Conservation (phyloP, 2,888 invertebrate genomes). For the Drosophila diplacantha region DNA sequence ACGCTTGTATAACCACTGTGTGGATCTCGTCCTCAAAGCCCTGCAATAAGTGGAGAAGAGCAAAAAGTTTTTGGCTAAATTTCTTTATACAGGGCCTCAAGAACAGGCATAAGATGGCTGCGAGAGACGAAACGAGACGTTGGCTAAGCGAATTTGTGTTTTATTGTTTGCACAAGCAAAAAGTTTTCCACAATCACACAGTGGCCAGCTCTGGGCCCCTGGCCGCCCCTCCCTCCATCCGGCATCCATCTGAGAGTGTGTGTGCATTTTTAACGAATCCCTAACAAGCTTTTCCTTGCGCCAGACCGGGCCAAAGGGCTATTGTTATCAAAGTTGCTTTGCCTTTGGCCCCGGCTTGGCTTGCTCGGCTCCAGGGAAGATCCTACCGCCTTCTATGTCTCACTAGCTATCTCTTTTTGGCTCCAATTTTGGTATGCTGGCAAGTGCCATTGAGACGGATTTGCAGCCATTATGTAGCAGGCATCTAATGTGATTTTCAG, state of each 20-base stretch:
- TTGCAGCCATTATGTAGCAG: slow-evolving; percentile 64
- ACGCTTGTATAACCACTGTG: slow-evolving; percentile 78
- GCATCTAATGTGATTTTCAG: slow-evolving; percentile 72
- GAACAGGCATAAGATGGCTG: slow-evolving; percentile 46
- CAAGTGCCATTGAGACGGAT: slow-evolving; percentile 71
- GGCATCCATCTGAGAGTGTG: slow-evolving; percentile 42
- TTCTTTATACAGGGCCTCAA: slow-evolving; percentile 57
- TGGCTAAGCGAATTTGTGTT: slow-evolving; percentile 71
- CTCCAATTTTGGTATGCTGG: slow-evolving; percentile 36
- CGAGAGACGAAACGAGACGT: slow-evolving; percentile 39
- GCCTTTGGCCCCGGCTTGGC: slow-evolving; percentile 29
- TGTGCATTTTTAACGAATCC: slow-evolving; percentile 71
- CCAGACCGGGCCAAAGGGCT: slow-evolving; percentile 52
- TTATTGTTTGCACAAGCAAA: slow-evolving; percentile 73
- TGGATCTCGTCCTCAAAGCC: slow-evolving; percentile 78
- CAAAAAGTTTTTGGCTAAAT: slow-evolving; percentile 55
- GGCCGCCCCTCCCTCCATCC: slow-evolving; percentile 7
- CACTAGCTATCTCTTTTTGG: slow-evolving; percentile 15
- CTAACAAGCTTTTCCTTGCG: slow-evolving; percentile 68
- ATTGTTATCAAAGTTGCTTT: slow-evolving; percentile 67
- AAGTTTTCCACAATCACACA: slow-evolving; percentile 56
- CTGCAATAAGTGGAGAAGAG: slow-evolving; percentile 60
- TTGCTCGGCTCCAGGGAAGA: slow-evolving; percentile 41
- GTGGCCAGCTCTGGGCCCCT: slow-evolving; percentile 25
- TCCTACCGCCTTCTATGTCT: slow-evolving; percentile 4